Base-by-base conservation (phyloP, 2,113 vertebrate genomes). In the Dissostichus mawsoni region DNA sequence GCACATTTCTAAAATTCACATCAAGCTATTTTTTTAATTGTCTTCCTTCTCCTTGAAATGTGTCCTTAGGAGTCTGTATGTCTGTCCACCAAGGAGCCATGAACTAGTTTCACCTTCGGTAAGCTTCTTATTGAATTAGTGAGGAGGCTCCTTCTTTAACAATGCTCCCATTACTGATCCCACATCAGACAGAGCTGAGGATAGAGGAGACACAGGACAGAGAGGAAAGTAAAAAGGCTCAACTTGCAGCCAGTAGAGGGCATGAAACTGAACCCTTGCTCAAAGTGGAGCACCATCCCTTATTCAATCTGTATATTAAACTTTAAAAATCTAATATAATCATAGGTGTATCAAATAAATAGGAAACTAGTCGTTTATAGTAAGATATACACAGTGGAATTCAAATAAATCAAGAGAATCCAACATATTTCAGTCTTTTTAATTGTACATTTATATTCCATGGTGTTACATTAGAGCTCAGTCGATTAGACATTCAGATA, bases 91-190 rank as follows among this genome's bases (percentile, higher is more conserved):
- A 50, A 59, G 47, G 36, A 73, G 59, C 23, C 41, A 7, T 58
- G 74, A 64, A 85, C 81, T 68, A 20, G 67, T 71, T 50, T 78
- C 50, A 69, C 68, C 70, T 65, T 20, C 29, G 64, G 66, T 70
- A 66, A 94, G 67, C 82, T 83, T 62, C 75, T 91, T 83, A 80
- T 67, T 70, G 69, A 78, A 86, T 90, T 77, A 86, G 62, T 52
- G 36, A 87, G 45, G 72, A 83, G 78, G 68, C 76, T 61, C 23
- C 61, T 53, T 78, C 74, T 73, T 88, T 78, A 62, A 70, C 65
- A 69, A 76, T 51, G 73, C 70, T 58, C 70, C 63, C 63, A 33
- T 80, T 64, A 61, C 81, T 91, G 89, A 91, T 89, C 87, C 75
- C 59, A 76, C 76, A 86, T 89, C 86, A 90, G 82, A 87, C 86